A percentile compares a stretch with the other conserved stretches of the same genome.
These are phyloP conservation scores for Endotricha flammealis DNA, from an alignment of 2,888 invertebrate genomes.

Conservation along the genomic window DNA sequence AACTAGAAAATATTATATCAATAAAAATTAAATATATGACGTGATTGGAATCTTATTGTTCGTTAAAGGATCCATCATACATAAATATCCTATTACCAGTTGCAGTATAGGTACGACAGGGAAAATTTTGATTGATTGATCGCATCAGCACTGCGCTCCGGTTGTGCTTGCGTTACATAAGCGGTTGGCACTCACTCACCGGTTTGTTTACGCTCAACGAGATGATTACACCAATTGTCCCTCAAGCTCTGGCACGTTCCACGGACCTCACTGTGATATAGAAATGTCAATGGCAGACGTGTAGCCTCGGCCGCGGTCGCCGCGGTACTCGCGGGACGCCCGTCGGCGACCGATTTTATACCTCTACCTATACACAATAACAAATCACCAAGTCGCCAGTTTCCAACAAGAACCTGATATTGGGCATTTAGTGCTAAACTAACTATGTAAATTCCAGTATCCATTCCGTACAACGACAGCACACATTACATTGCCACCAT, in stretches of 20 bases:
- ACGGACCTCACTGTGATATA: constrained; percentile 35
- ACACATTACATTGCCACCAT: too few relatives aligned
- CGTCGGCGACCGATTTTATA: constrained; percentile 35
- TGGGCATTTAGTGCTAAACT: too few relatives aligned
- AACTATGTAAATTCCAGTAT: too few relatives aligned
- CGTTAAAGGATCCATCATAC: too few relatives aligned
- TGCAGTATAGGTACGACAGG: constrained; percentile 1
- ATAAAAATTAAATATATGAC: too few relatives aligned
- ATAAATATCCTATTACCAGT: too few relatives aligned
- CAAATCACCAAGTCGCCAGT: constrained; percentile 12
- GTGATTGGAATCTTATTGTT: too few relatives aligned
- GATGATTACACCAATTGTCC: constrained; percentile 71
- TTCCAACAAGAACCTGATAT: constrained; percentile 10
- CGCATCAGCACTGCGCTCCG: constrained; percentile 14
- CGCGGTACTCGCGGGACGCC: constrained; percentile 53
- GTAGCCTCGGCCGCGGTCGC: constrained; percentile 42
- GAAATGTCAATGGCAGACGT: constrained; percentile 32
- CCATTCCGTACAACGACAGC: too few relatives aligned
- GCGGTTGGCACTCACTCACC: constrained; percentile 65
- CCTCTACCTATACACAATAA: constrained; percentile 27
- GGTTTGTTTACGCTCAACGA: constrained; percentile 73
- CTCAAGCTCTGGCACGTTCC: constrained; percentile 65
- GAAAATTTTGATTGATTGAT: constrained; percentile 15
- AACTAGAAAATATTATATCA: too few relatives aligned
- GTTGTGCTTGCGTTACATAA: constrained; percentile 46